Evolutionary conservation across 2,797 vertebrate species (phyloP), one percentile per base, ranked within the genome.

Genomic region (Hippocampus kuda): DNA sequence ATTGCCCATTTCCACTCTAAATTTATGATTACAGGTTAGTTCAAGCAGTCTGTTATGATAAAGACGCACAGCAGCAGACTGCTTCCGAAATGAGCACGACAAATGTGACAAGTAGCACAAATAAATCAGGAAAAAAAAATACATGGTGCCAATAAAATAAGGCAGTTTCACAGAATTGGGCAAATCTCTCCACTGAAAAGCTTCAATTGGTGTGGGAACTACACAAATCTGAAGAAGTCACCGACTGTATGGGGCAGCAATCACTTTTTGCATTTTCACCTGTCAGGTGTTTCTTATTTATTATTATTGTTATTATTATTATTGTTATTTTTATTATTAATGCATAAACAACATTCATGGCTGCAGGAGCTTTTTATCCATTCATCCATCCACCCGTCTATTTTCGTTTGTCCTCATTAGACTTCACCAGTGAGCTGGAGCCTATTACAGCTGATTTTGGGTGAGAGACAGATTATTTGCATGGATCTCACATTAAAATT

Each of bases 1-100:
- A 66, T 64, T 70, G 68, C 71, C 74, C 81, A 77, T 56, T 62
- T 67, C 68, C 72, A 49, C 42, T 2, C 53, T 26, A 49, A 65
- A 65, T 65, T 65, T 49, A 65, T 65, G 63, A 48, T 48, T 65
- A 49, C 44, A 48, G 44, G 42, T 65, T 49, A 48, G 63, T 27
- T 48, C 63, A 65, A 65, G 63, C 63, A 49, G 24, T 27, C 16
- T 49, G 24, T 49, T 65, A 49, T 65, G 3, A 48, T 65, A 65
- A 65, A 65, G 26, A 8, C 20, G 63, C 44, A 65, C 44, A 26
- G 48, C 24, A 65, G 24, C 18, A 54, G 27, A 51, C 34, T 13
- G 26, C 16, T 20, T n/a, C 41, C 41, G 41, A 64, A 64, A 64
- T 34, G 20, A 16, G 41, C 41, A 44, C n/a, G 44, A 44, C 3